phyloP scores from a whole-genome alignment of 2,797 vertebrate genomes.

The Thalassophryne amazonica region DNA sequence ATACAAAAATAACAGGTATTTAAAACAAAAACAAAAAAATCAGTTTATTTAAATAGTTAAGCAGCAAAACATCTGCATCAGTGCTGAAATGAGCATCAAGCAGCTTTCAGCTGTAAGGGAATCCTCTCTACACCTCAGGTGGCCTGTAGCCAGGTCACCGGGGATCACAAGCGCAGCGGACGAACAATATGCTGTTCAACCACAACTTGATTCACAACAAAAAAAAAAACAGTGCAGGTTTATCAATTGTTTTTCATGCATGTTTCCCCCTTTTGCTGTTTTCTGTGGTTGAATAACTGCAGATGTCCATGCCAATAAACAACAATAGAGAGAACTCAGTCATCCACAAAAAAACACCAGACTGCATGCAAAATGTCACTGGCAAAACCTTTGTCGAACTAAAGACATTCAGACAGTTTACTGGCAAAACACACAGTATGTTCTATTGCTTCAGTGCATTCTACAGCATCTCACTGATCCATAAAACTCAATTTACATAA shows the following conservation, averaged over 20 bases:
- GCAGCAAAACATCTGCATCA: not conserved
- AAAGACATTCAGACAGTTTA: not conserved
- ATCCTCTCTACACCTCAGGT: not conserved
- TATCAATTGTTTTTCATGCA: slow-evolving; percentile 27
- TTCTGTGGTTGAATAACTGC: slow-evolving; percentile 62
- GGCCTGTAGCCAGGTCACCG: not conserved
- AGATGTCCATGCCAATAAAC: slow-evolving; percentile 65
- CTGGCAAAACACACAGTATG: not conserved
- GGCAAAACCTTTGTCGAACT: slow-evolving; percentile 9
- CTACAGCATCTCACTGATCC: not conserved
- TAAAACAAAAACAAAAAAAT: not conserved
- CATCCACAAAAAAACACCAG: slow-evolving; percentile 53
- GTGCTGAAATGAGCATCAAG: not conserved
- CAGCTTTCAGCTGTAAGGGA: not conserved
- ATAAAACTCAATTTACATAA: not conserved
- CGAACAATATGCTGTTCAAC: too few species aligned
- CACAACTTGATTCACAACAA: slow-evolving; percentile 2
- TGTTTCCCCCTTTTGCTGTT: slow-evolving; percentile 37
- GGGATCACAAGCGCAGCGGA: too few species aligned
- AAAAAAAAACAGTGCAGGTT: slow-evolving; percentile 1
- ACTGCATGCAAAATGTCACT: slow-evolving; percentile 39
- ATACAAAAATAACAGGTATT: not conserved
- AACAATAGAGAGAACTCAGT: slow-evolving; percentile 46
- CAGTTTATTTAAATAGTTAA: not conserved
- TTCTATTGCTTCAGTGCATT: not conserved